phyloP scores from a whole-genome alignment of 2,888 invertebrate genomes.

The Hesperia comma region DNA sequence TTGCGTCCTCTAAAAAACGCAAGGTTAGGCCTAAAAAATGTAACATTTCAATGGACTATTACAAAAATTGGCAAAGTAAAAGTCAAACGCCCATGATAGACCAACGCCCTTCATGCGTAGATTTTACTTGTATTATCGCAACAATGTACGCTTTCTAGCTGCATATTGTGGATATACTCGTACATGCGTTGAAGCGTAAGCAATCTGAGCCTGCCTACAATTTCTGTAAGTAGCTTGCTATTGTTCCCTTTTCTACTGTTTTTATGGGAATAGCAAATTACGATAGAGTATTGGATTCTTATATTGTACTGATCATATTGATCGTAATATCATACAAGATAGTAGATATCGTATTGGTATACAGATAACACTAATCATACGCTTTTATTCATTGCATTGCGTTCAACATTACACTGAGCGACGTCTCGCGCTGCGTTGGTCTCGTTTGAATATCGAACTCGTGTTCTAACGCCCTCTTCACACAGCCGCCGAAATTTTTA shows the following conservation, averaged over 20 bases:
- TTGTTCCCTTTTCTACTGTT: slow-evolving; percentile 59
- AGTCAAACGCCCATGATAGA: slow-evolving; percentile 32
- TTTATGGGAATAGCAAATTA: slow-evolving; percentile 49
- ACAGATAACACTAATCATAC: background rate
- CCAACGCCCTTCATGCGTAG: slow-evolving; percentile 48
- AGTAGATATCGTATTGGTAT: slow-evolving; percentile 2
- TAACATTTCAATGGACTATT: slow-evolving; percentile 15
- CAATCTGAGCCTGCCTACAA: slow-evolving; percentile 55
- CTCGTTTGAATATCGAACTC: slow-evolving; percentile 45
- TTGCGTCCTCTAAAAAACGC: too few relatives aligned
- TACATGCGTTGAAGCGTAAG: slow-evolving; percentile 64
- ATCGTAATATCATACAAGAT: background rate
- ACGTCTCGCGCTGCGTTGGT: slow-evolving; percentile 43
- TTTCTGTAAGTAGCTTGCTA: slow-evolving; percentile 51
- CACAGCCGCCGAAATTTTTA: slow-evolving; percentile 33
- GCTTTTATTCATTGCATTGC: slow-evolving; percentile 14
- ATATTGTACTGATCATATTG: background rate
- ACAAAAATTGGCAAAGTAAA: slow-evolving; percentile 44
- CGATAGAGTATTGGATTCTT: slow-evolving; percentile 36
- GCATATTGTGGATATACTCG: slow-evolving; percentile 44
- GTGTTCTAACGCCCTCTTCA: slow-evolving; percentile 24
- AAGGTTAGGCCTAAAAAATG: too few relatives aligned
- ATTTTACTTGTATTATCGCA: slow-evolving; percentile 44
- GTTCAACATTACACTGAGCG: background rate
- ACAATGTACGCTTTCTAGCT: slow-evolving; percentile 61